Evolutionary conservation across 2,888 invertebrate species (phyloP).

Genomic region (Lomographa bimaculata): DNA sequence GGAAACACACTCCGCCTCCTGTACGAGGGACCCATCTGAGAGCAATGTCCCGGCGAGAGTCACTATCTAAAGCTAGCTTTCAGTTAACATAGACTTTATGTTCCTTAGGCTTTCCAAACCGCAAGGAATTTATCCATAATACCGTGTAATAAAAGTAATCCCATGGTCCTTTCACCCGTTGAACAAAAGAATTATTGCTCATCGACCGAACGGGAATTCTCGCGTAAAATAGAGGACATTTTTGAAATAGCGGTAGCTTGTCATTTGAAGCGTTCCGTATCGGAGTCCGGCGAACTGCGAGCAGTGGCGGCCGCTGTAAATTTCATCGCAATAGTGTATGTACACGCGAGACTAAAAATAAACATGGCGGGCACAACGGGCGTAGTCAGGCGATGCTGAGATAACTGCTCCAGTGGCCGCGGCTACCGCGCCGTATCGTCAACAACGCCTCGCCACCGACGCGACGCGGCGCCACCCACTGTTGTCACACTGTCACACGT

Average conservation of each 20-base stretch:
- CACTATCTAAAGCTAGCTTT: slow-evolving; percentile 16
- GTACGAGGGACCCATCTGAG: slow-evolving; percentile 5
- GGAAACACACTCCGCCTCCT: slow-evolving; percentile 12
- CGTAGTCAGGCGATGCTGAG: slow-evolving; percentile 72
- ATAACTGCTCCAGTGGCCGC: slow-evolving; percentile 65
- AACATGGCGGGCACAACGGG: slow-evolving; percentile 69
- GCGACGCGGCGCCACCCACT: slow-evolving; percentile 42
- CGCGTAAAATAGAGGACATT: slow-evolving; percentile 72
- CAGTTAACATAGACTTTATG: slow-evolving; percentile 19
- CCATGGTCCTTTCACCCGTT: slow-evolving; percentile 52
- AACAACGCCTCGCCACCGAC: slow-evolving; percentile 48
- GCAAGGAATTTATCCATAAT: slow-evolving; percentile 22
- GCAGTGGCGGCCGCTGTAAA: slow-evolving; percentile 66
- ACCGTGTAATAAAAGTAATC: slow-evolving; percentile 58
- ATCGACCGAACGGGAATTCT: slow-evolving; percentile 64
- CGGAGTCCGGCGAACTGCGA: slow-evolving; percentile 58
- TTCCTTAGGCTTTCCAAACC: slow-evolving; percentile 16
- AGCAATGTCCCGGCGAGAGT: slow-evolving; percentile 7
- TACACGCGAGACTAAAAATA: slow-evolving; percentile 75
- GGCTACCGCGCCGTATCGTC: slow-evolving; percentile 39
- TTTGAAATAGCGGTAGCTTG: slow-evolving; percentile 74
- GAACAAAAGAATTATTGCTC: slow-evolving; percentile 69
- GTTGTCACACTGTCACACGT: slow-evolving; percentile 61
- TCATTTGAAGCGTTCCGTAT: slow-evolving; percentile 70
- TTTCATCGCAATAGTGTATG: slow-evolving; percentile 75